Conservation (phyloP, 1,140 invertebrate genomes). For the Scaptomyza hsui region DNA sequence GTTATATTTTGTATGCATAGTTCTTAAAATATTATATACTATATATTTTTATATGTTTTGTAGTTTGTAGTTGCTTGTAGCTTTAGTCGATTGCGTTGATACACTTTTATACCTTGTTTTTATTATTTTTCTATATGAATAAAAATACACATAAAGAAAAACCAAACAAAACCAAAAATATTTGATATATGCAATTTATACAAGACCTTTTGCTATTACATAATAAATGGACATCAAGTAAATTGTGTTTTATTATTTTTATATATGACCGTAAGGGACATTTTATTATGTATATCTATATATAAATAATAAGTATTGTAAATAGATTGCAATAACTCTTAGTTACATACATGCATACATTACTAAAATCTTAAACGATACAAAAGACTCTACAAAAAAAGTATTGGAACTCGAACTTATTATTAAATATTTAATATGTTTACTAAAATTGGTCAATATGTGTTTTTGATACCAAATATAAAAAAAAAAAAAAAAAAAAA, state of each 20-base stretch:
- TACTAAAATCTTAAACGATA: slow-evolving; percentile 71
- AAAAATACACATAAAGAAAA: slow-evolving; percentile 52
- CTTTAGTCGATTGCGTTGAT: slow-evolving; percentile 71
- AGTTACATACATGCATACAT: slow-evolving; percentile 33
- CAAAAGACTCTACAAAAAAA: slow-evolving; percentile 74
- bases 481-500: slow-evolving; percentile 24
- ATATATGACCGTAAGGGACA: slow-evolving; percentile 59
- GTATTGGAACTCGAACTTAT: slow-evolving; percentile 81
- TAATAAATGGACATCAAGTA: slow-evolving; percentile 71
- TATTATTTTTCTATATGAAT: slow-evolving; percentile 64
- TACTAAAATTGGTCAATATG: slow-evolving; percentile 76
- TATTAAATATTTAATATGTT: slow-evolving; percentile 74
- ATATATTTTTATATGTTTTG: slow-evolving; percentile 79
- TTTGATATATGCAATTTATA: slow-evolving; percentile 81
- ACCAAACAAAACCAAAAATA: slow-evolving; percentile 53
- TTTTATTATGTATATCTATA: slow-evolving; percentile 59
- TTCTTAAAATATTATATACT: slow-evolving; percentile 56
- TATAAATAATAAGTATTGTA: slow-evolving; percentile 49
- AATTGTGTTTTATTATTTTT: slow-evolving; percentile 74
- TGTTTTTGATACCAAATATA: slow-evolving; percentile 71
- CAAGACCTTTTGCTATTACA: slow-evolving; percentile 66
- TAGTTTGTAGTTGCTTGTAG: slow-evolving; percentile 75
- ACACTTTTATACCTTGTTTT: slow-evolving; percentile 80
- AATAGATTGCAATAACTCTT: slow-evolving; percentile 42
- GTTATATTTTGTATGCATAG: slow-evolving; percentile 65